These are phyloP conservation scores for Trichomalopsis sarcophagae DNA, from an alignment of 1,140 invertebrate species.

Conservation along the genomic window DNA sequence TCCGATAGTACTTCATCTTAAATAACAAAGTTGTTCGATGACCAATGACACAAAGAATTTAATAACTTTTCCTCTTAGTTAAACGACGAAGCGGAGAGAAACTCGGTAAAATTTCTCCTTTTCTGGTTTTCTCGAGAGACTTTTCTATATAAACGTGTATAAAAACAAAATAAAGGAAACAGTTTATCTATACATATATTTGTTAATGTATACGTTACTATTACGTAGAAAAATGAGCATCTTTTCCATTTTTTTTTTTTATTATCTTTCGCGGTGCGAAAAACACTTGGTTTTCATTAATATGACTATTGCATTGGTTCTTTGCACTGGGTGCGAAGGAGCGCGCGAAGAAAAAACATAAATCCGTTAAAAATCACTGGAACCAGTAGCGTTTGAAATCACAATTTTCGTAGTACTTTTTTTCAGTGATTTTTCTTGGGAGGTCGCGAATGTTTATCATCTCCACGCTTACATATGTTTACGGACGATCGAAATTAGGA, in stretches of 20 bases:
- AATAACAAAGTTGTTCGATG: constrained; percentile 2
- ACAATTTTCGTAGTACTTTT: background rate
- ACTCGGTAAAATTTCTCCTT: background rate
- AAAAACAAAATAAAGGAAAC: constrained; percentile 14
- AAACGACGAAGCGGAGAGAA: background rate
- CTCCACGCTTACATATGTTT: background rate
- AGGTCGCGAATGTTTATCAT: background rate
- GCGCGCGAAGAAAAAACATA: constrained; percentile 47
- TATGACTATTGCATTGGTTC: constrained; percentile 46
- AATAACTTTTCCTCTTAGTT: constrained; percentile 12
- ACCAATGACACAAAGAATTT: background rate
- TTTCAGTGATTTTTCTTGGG: background rate
- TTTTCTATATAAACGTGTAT: background rate
- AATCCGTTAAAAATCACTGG: background rate
- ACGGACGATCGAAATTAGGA: constrained; percentile 33
- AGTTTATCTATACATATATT: constrained; percentile 9
- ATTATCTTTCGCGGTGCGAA: background rate
- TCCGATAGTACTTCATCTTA: background rate
- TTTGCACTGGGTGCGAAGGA: constrained; percentile 52
- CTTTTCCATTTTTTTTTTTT: background rate
- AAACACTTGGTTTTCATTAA: constrained; percentile 8
- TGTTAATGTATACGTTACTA: background rate
- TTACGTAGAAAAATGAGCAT: constrained; percentile 31
- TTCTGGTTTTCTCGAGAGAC: background rate
- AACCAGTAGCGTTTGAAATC: background rate